These are phyloP conservation scores for Desmophyllum pertusum DNA, from an alignment of 92 coral and sea anemone genomes.

Conservation along the genomic window DNA sequence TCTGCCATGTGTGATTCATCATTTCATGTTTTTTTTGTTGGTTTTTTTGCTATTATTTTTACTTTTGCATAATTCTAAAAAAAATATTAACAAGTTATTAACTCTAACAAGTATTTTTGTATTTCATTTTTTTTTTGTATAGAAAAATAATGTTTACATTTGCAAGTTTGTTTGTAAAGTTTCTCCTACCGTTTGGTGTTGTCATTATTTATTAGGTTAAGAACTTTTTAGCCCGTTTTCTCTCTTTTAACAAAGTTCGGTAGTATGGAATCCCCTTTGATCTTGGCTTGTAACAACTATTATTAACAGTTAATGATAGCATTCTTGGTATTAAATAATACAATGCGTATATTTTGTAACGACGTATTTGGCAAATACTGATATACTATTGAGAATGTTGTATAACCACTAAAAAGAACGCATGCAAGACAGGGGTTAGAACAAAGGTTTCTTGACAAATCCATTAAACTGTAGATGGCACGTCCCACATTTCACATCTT, in stretches of 20 bases:
- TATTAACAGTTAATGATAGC: not conserved
- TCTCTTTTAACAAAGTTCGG: not conserved
- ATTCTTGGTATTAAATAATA: not conserved
- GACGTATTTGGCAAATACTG: constrained; percentile 5
- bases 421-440: no score
- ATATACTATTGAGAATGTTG: not conserved
- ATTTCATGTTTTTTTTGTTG: not conserved
- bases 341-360: not conserved
- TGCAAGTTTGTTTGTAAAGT: not conserved
- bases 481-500: no score
- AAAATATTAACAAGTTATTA: not conserved
- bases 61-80: not conserved
- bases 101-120: constrained; percentile 20
- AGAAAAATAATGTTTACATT: not conserved
- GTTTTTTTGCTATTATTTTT: not conserved
- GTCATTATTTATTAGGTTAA: not conserved
- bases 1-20: not conserved
- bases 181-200: not conserved
- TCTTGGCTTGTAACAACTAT: not conserved
- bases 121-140: constrained; percentile 6
- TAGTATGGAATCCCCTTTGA: not conserved
- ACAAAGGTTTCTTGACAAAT: no score
- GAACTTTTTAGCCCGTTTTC: not conserved
- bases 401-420: not conserved
- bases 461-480: no score